Evolutionary conservation across 2,113 vertebrate species (phyloP).

Genomic region (Catharus minimus): DNA sequence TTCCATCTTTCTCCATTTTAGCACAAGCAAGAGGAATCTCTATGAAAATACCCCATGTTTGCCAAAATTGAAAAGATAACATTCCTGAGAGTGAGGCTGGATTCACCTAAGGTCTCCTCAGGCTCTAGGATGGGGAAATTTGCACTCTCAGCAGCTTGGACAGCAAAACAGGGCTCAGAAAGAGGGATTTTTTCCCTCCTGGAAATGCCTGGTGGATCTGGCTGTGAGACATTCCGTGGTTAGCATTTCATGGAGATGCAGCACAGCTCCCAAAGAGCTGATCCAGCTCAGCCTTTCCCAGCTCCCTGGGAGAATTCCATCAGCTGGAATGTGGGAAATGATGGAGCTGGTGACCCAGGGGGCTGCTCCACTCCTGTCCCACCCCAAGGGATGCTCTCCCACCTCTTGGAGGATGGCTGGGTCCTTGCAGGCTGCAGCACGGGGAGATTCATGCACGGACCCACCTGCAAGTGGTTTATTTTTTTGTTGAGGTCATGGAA

Average conservation of each 20-base stretch:
- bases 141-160: slow-evolving; percentile 35
- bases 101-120: slow-evolving; percentile 49
- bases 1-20: slow-evolving; percentile 24
- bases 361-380: neutral
- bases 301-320: neutral
- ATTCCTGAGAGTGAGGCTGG: slow-evolving; percentile 41
- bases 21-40: slow-evolving; percentile 28
- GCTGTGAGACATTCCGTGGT: neutral
- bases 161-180: slow-evolving; percentile 7
- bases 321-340: neutral
- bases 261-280: neutral
- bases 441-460: neutral
- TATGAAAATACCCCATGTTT: slow-evolving; percentile 37
- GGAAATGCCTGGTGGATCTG: neutral
- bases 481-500: neutral
- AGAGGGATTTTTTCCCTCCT: slow-evolving; percentile 1
- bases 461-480: neutral
- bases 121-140: neutral
- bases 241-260: neutral
- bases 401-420: neutral
- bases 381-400: neutral
- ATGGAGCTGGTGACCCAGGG: rapidly evolving
- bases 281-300: neutral
- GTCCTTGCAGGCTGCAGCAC: neutral
- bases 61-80: slow-evolving; percentile 63